Percentiles rank a stretch among this genome's conserved stretches.
Conservation (phyloP, 1,140 invertebrate species). For the Leptonema lineaticorne region DNA sequence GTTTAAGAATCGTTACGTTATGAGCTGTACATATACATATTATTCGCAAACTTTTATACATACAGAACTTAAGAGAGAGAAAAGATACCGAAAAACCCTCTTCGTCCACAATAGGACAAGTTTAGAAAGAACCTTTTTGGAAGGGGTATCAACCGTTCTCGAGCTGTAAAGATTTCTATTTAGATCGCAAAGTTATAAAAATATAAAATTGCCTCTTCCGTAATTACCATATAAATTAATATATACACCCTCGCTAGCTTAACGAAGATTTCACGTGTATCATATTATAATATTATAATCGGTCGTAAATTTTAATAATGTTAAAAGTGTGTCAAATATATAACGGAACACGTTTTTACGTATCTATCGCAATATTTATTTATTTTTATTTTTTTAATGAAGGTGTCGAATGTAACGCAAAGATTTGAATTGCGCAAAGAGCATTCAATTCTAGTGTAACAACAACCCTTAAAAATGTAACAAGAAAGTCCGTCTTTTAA, state of each 20-base stretch:
- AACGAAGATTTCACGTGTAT: too few species aligned
- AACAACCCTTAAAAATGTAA: constrained; percentile 9
- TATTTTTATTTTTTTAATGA: too few species aligned
- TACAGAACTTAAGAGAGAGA: constrained; percentile 16
- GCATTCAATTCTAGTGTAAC: too few species aligned
- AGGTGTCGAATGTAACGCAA: too few species aligned
- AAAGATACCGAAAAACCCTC: constrained; percentile 21
- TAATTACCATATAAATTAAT: constrained; percentile 21
- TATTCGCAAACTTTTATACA: constrained; percentile 23
- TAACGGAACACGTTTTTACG: too few species aligned
- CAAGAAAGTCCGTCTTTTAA: constrained; percentile 32
- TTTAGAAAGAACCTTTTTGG: constrained; percentile 35
- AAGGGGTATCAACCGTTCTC: constrained; percentile 28
- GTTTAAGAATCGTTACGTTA: not conserved
- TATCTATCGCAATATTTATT: too few species aligned
- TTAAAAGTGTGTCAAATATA: too few species aligned
- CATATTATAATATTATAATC: too few species aligned
- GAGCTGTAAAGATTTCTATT: constrained; percentile 38
- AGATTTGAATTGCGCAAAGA: not conserved
- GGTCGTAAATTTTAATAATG: too few species aligned
- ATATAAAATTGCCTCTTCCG: constrained; percentile 12
- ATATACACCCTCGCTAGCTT: not conserved
- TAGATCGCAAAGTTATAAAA: constrained; percentile 24
- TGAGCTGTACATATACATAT: not conserved
- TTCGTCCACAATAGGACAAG: constrained; percentile 33